Percentiles rank a stretch among this genome's conserved stretches.
phyloP scores from a whole-genome alignment of 2,113 vertebrate species.

The Ariopsis seemanni region DNA sequence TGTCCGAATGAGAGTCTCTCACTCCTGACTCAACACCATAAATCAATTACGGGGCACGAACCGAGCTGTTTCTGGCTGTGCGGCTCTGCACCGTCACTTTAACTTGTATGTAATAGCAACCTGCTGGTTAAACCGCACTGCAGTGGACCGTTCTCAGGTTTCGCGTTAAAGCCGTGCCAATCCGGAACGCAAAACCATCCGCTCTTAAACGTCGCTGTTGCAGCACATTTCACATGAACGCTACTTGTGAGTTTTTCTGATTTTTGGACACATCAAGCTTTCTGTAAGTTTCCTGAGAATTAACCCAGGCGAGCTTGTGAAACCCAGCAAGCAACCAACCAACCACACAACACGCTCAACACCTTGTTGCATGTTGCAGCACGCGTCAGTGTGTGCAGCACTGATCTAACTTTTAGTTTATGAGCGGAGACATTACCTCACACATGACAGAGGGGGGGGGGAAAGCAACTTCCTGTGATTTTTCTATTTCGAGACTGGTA shows the following conservation, averaged over 20 bases:
- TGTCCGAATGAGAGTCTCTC: background rate
- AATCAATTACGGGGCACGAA: background rate
- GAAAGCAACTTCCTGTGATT: conserved; percentile 39
- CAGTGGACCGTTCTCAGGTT: background rate
- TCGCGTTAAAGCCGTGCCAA: background rate
- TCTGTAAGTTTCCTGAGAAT: background rate
- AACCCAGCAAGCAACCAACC: background rate
- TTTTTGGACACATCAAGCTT: background rate
- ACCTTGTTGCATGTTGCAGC: conserved; percentile 31
- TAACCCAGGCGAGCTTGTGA: background rate
- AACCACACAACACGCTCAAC: background rate
- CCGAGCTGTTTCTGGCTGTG: background rate
- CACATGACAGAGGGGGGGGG: conserved; percentile 8
- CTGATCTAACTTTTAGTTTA: background rate
- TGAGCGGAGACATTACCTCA: conserved; percentile 49
- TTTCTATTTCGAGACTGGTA: conserved; percentile 54
- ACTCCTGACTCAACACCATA: background rate
- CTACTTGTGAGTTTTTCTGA: background rate
- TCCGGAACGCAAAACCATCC: background rate
- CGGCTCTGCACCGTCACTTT: background rate
- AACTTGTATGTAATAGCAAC: background rate
- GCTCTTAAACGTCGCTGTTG: background rate
- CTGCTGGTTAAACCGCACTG: background rate
- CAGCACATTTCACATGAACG: background rate
- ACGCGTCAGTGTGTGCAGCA: conserved; percentile 25